Base-by-base conservation (phyloP, 2,113 vertebrate species). In the Fukomys damarensis region DNA sequence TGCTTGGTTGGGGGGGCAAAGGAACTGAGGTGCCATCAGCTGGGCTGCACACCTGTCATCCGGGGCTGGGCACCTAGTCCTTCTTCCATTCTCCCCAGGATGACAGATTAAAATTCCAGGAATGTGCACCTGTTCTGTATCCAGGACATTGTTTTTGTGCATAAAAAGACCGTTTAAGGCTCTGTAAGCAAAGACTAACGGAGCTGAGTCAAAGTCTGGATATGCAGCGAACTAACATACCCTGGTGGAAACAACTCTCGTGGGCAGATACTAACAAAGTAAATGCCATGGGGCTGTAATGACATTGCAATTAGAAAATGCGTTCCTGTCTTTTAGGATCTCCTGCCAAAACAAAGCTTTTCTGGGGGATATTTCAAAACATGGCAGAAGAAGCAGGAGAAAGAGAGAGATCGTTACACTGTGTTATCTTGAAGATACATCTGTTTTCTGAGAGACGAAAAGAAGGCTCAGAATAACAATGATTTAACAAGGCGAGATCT, bases 131-230 rank as follows among this genome's bases (percentile, higher is more conserved):
- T 89, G 92, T 35, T 96, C 83, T 94, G 61, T 59, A 52, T 76
- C 86, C 68, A 19, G 74, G 43, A 63, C 72, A 63, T 9, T 59
- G 32, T 43, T 82, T 74, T 61, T 30, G 35, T 74, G 93, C 58
- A 28, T 32, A 52, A 86, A 90, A 80, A 92, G 74, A 79, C 46
- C 59, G 30, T 84, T 17, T 4, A 26, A 90, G 85, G 52, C 14
- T 24, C 80, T 61, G 56, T 52, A n/a, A 77, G 74, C 43, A 58
- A 43, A 79, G 82, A 52, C 46, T 63, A 52, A 79, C 32, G 82
- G 43, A 65, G 72, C 93, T 72, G 93, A 94, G 86, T 94, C 83
- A 76, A 72, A 94, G 86, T 86, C 94, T 93, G 89, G 89, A 79
- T 85, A 83, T 58, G 2, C 12, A 81, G 70, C 32, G 95, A 88